Evolutionary conservation across 2,797 vertebrate species (phyloP).

Genomic region (Muraenolepis orangiensis): DNA sequence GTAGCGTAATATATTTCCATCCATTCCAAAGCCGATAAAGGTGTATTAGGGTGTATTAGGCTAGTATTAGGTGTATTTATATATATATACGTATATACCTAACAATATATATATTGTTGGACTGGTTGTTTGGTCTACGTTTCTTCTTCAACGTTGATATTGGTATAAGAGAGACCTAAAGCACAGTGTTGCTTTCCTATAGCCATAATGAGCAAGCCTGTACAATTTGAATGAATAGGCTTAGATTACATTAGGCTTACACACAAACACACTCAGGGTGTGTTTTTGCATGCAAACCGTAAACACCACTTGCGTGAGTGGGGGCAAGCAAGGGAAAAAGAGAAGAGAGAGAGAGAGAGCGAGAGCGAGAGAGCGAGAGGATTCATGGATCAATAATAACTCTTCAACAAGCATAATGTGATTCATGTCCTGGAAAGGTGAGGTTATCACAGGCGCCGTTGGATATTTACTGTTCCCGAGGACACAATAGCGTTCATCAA

Average conservation of each 20-base stretch:
- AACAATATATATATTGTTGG: no score
- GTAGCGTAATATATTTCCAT: no score
- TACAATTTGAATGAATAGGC: slow-evolving; percentile 29
- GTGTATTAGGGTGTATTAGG: no score
- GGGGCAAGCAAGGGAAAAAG: no score
- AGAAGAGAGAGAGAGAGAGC: slow-evolving; percentile 11
- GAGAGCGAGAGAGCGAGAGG: not conserved
- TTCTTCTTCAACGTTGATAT: not conserved
- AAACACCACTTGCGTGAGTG: not conserved
- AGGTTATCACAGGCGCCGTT: not conserved
- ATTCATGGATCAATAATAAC: not conserved
- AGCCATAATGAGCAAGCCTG: slow-evolving; percentile 43
- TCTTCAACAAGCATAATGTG: slow-evolving; percentile 1
- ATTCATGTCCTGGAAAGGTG: not conserved
- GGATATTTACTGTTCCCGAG: not conserved
- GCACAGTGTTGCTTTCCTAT: slow-evolving; percentile 10
- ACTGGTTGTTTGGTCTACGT: not conserved
- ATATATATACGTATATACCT: no score
- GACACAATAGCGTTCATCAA: not conserved
- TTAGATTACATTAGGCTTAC: slow-evolving; percentile 11
- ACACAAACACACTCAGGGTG: slow-evolving; percentile 8
- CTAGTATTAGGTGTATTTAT: no score
- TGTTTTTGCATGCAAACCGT: not conserved
- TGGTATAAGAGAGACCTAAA: not conserved
- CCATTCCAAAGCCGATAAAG: no score